Evolutionary conservation across 2,888 invertebrate genomes (phyloP).

Genomic region (Synanthedon myopaeformis): DNA sequence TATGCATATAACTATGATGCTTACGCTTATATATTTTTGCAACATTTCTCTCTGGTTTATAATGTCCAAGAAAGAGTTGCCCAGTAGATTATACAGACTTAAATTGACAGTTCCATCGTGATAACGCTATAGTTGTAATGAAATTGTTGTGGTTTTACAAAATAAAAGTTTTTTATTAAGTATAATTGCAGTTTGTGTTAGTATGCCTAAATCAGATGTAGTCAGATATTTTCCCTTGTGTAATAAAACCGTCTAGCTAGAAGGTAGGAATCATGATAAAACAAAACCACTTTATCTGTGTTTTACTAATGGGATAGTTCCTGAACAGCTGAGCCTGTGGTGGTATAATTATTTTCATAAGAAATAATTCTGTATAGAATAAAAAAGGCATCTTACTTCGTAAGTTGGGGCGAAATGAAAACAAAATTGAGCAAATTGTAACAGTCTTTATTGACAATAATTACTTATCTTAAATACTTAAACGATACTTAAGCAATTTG

Average conservation of each 20-base stretch:
- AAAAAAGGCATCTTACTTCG: too few species aligned
- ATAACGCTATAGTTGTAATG: background rate
- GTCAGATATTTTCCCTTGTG: too few species aligned
- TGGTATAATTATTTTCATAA: too few species aligned
- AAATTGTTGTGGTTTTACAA: slow-evolving; percentile 1
- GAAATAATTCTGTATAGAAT: too few species aligned
- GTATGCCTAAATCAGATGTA: too few species aligned
- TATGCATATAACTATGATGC: slow-evolving; percentile 56
- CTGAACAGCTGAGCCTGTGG: too few species aligned
- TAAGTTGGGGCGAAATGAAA: too few species aligned
- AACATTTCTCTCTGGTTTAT: slow-evolving; percentile 57
- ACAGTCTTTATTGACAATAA: slow-evolving; percentile 55
- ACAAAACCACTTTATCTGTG: too few species aligned
- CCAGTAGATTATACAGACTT: slow-evolving; percentile 41
- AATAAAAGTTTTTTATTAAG: background rate
- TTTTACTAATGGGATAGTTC: too few species aligned
- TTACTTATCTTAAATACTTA: slow-evolving; percentile 30
- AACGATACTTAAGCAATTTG: background rate
- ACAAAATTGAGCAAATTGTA: slow-evolving; percentile 9
- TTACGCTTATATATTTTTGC: slow-evolving; percentile 54
- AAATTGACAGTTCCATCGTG: slow-evolving; percentile 29
- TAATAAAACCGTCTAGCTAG: too few species aligned
- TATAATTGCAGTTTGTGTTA: background rate
- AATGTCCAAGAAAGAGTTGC: slow-evolving; percentile 44
- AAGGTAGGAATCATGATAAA: too few species aligned